A percentile compares a stretch with the other conserved stretches of the same genome.
These are phyloP conservation scores for Anhinga rufa DNA, from an alignment of 2,113 vertebrate genomes.

Conservation along the genomic window DNA sequence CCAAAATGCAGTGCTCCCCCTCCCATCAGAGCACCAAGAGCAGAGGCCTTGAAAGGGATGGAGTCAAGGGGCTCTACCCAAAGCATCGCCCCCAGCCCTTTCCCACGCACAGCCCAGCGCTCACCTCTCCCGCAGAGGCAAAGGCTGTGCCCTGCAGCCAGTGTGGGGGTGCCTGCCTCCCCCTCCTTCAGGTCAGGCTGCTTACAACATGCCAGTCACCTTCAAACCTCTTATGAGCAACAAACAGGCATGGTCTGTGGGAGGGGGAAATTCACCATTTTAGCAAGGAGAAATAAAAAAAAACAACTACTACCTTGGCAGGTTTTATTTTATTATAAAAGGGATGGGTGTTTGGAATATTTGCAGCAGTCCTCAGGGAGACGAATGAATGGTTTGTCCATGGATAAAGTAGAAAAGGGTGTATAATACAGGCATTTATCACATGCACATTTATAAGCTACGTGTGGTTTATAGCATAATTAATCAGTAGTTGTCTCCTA, in stretches of 20 bases:
- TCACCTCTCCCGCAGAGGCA: background rate
- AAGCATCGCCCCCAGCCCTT: background rate
- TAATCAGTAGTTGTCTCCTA: background rate
- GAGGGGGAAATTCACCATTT: background rate
- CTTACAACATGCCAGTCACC: background rate
- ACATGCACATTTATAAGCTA: background rate
- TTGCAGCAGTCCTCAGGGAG: background rate
- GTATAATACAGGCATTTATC: background rate
- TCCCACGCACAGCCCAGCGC: background rate
- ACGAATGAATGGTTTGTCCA: background rate
- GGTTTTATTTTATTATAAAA: background rate
- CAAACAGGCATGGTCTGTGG: background rate
- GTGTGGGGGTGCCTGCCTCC: too few species aligned
- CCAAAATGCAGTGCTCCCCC: background rate
- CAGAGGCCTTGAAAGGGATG: background rate
- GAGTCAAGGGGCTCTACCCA: background rate
- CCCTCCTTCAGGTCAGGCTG: background rate
- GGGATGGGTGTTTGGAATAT: background rate
- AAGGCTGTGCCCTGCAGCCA: background rate
- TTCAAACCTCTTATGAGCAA: background rate
- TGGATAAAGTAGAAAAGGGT: background rate
- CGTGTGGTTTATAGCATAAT: background rate
- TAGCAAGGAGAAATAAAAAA: background rate
- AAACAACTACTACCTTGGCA: background rate
- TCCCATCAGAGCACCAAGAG: background rate